Evolutionary conservation across 2,888 invertebrate species (phyloP), one percentile per base, ranked within the genome.

Genomic region (Noctua janthina): DNA sequence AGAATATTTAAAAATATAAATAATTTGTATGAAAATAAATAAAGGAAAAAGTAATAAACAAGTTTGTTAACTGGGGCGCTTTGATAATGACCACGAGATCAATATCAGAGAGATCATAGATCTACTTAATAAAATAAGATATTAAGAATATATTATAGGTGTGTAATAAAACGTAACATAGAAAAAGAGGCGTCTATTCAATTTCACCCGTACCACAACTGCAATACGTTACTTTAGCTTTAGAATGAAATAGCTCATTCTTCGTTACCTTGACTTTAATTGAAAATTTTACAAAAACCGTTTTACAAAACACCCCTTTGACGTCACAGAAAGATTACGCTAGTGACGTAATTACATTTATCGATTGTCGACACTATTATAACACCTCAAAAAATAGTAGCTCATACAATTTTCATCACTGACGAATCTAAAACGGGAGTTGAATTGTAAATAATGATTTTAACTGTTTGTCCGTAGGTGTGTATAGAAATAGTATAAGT

Each of bases 201-300:
- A 67, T 80, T 43, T 73, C 17, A 35, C 11, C 23, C n/a, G 43
- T 29, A 39, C 4, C 35, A 15, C 20, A 39, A 17, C n/a, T 5
- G n/a, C 67, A 46, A 74, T 72, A 69, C n/a, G 29, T 72, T 78
- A 69, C 29, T n/a, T 72, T 56, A 67, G 23, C 17, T 49, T 64
- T 49, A 68, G 23, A 75, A 77, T 69, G 3, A 74, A 78, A 64
- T 46, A 29, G 64, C n/a, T 68, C 6, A 73, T 69, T 76, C 66
- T 62, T 78, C 51, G 35, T 74, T 72, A 80, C 78, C 68, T 74
- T 79, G 77, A 77, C 66, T 64, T 77, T 56, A 75, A 73, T 79
- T 79, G 56, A 76, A 75, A 35, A 43, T 51, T 80, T 74, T 69
- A 75, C 46, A 82, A 20, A 56, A 73, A 43, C 43, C 23, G 13